A percentile compares a stretch with the other conserved stretches of the same genome.
Conservation (phyloP, 1,140 invertebrate species). For the Whitmania pigra region DNA sequence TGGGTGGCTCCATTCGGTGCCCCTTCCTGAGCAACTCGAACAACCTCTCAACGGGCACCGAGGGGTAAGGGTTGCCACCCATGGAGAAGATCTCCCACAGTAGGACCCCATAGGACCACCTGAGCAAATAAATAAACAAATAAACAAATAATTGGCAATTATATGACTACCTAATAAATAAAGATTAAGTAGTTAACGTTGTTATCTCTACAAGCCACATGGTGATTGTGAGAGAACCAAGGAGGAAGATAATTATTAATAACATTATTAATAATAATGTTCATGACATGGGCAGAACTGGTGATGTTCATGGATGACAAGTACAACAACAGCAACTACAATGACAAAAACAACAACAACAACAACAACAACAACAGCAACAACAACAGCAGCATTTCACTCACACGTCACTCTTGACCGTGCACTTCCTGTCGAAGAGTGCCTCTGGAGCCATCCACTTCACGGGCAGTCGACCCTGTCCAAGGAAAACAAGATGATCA, state of each 20-base stretch:
- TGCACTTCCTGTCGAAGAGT: conserved; percentile 42
- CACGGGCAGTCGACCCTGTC: conserved; percentile 68
- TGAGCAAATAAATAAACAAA: not conserved
- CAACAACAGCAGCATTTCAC: conserved; percentile 16
- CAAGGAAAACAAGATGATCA: conserved; percentile 3
- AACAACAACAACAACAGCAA: too few species aligned
- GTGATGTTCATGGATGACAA: not conserved
- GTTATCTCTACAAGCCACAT: too few species aligned
- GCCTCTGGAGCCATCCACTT: conserved; percentile 99
- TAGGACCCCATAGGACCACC: conserved; percentile 38
- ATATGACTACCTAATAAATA: not conserved
- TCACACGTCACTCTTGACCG: conserved; percentile 45
- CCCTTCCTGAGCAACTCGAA: conserved; percentile 67
- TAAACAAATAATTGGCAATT: not conserved
- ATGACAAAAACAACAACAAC: too few species aligned
- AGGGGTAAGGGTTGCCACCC: conserved; percentile 42
- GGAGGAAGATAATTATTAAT: too few species aligned
- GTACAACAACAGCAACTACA: not conserved
- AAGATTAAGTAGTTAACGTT: too few species aligned
- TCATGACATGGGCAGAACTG: not conserved
- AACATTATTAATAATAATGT: not conserved
- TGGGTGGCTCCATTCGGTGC: conserved; percentile 62
- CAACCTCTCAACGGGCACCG: conserved; percentile 52
- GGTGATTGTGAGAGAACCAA: too few species aligned
- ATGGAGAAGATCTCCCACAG: conserved; percentile 44